Base-by-base conservation (phyloP, 2,797 vertebrate species). In the Cossypha caffra region DNA sequence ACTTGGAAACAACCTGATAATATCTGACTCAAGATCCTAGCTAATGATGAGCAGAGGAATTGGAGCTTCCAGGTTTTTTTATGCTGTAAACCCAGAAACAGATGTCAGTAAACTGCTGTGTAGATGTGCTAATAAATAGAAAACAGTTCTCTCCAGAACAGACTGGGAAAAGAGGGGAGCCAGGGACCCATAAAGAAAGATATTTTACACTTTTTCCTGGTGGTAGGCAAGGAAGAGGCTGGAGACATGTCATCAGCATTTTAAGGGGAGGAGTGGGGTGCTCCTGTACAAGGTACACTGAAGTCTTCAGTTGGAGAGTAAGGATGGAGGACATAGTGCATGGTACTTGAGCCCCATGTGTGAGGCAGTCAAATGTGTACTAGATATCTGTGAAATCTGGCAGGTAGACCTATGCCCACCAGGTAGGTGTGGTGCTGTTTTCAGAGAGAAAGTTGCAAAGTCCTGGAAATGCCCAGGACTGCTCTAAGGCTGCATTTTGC, bases 201-300 rank as follows among this genome's bases (percentile, higher is more conserved):
- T 8, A 24, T 3, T 35, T 66, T 74, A 37, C 10, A 9, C 1
- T 77, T 73, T 82, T 81, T 14, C 5, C 10, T 26, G 6, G 13
- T 58, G 40, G 21, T 37, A 62, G 25, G 10, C 35, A 85, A 87
- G 6, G 38, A 73, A 64, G 47, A 54, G 29, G 5, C 23, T 66
- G 31, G 6, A 17, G 33, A n/a, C 48, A 2, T 13, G 37, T 42
- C 35, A 54, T 9, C 20, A 67, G 35, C 7, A 17, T 81, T 68
- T 77, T 21, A 19, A 62, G 10, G 3, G 3, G 2, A 11, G 8
- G 6, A n/a, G 2, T 1, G 7, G 10, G 23, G 9, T 50, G 16
- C 14, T 81, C 40, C n/a, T 35, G 10, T 66, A 78, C 31, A 74
- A 84, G 9, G 11, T 26, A 58, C 5, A 35, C 13, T n/a, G 24